These are phyloP conservation scores for Caenorhabditis imperialis DNA, from an alignment of 2,888 invertebrate species.

Conservation along the genomic window DNA sequence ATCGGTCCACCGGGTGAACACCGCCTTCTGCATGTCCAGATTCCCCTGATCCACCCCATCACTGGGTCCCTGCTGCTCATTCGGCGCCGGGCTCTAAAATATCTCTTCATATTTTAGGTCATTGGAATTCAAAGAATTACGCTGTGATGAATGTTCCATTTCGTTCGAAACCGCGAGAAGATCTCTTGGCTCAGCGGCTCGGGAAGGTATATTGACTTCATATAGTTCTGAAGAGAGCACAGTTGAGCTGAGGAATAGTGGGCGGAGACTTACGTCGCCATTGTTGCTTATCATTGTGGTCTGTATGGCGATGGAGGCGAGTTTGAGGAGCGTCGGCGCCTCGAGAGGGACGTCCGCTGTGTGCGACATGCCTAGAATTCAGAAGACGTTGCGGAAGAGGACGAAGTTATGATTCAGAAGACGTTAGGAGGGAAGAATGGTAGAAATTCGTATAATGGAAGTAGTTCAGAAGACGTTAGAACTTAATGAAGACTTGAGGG, in stretches of 20 bases:
- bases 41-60: slow-evolving; percentile 37
- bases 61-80: slow-evolving; percentile 5
- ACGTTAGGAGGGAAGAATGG: too few relatives aligned
- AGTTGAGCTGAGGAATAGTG: background rate
- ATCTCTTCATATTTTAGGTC: too few relatives aligned
- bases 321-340: slow-evolving; percentile 60
- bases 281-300: background rate
- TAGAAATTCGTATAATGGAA: too few relatives aligned
- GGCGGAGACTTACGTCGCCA: slow-evolving; percentile 5
- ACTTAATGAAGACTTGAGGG: too few relatives aligned
- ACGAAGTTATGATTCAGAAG: too few relatives aligned
- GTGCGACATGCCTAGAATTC: slow-evolving; percentile 33
- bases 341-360: slow-evolving; percentile 59
- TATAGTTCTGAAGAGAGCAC: slow-evolving; percentile 30
- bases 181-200: slow-evolving; percentile 50
- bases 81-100: slow-evolving; percentile 4
- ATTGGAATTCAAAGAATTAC: slow-evolving; percentile 9
- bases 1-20: slow-evolving; percentile 51
- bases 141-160: slow-evolving; percentile 45
- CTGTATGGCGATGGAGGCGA: slow-evolving; percentile 54
- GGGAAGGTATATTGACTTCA: slow-evolving; percentile 46
- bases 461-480: too few relatives aligned
- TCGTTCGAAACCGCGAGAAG: slow-evolving; percentile 44
- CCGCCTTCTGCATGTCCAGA: slow-evolving; percentile 17
- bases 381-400: slow-evolving; percentile 7